These are phyloP conservation scores for Papilio polyxenes DNA, from an alignment of 1,140 invertebrate genomes.

Conservation along the genomic window DNA sequence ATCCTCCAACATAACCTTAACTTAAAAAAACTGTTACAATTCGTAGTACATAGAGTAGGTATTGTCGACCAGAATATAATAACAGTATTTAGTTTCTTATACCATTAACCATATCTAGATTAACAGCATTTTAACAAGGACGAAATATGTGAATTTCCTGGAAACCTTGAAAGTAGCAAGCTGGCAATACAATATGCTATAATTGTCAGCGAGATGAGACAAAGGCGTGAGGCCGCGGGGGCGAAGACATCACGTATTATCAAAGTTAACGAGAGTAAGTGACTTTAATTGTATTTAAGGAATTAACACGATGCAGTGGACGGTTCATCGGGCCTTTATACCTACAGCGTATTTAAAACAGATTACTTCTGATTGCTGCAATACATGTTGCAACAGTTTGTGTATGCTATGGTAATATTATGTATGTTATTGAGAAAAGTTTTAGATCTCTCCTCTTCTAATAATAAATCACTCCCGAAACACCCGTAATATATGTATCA, in stretches of 20 bases:
- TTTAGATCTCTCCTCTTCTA: background rate
- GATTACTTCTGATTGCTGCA: constrained; percentile 24
- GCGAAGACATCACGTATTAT: constrained; percentile 73
- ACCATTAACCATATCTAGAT: background rate
- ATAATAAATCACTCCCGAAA: too few relatives aligned
- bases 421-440: background rate
- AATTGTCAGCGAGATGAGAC: constrained; percentile 51
- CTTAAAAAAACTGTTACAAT: background rate
- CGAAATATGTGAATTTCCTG: background rate
- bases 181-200: constrained; percentile 38
- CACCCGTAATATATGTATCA: too few relatives aligned
- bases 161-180: constrained; percentile 37
- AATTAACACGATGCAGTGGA: constrained; percentile 60
- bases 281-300: constrained; percentile 78
- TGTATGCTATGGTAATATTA: background rate
- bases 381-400: background rate
- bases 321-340: background rate
- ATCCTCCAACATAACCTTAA: background rate
- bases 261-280: constrained; percentile 74
- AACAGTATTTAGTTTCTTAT: background rate
- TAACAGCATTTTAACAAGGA: background rate
- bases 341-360: constrained; percentile 14
- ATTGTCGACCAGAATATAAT: background rate
- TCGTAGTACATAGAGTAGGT: background rate
- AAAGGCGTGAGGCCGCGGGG: constrained; percentile 56